Base-by-base conservation (phyloP, 1,140 invertebrate species). In the Ganaspis sp. region DNA sequence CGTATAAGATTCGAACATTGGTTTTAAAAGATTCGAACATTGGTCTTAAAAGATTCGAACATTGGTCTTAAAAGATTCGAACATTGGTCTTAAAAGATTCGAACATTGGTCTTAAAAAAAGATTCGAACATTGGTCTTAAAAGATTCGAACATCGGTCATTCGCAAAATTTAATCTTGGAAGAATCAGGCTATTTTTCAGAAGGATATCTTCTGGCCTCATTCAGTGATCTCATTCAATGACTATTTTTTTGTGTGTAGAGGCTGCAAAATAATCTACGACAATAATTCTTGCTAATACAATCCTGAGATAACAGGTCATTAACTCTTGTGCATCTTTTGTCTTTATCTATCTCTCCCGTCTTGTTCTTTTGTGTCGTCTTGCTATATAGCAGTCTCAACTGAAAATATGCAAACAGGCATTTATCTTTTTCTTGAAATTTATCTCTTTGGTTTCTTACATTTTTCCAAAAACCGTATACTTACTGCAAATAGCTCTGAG, bases 321-420 rank as follows among this genome's bases (percentile, higher is more conserved):
- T 88, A 87, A 86, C 87, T 87, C 87, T 81, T 76, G 83, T 83
- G 87, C 86, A 87, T 88, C 86, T 84, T 81, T 79, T 84, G 87
- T 85, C 87, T 87, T 84, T 83, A 82, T 86, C 82, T 80, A 38
- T 70, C 69, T 70, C 38, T 3, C 38, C 2, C 38, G 38, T 70
- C 19, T 70, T 70, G n/a, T 40, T 70, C 38, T 70, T 26, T 38
- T 40, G 17, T 29, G 17, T 40, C 4, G 19, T 37, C 12, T 5
- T 69, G 64, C 9, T 70, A 17, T n/a, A n/a, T 70, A 11, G 21
- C 17, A 38, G 40, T 40, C n/a, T 70, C 26, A 21, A 38, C 34
- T 34, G 29, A 34, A 34, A 34, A 3, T 34, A 3, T 34, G 58
- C 23, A 64, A 64, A 64, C 54, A 29, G 15, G 12, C 23, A 29